Evolutionary conservation across 2,797 vertebrate genomes (phyloP).

Genomic region (Serranus cabrilla): DNA sequence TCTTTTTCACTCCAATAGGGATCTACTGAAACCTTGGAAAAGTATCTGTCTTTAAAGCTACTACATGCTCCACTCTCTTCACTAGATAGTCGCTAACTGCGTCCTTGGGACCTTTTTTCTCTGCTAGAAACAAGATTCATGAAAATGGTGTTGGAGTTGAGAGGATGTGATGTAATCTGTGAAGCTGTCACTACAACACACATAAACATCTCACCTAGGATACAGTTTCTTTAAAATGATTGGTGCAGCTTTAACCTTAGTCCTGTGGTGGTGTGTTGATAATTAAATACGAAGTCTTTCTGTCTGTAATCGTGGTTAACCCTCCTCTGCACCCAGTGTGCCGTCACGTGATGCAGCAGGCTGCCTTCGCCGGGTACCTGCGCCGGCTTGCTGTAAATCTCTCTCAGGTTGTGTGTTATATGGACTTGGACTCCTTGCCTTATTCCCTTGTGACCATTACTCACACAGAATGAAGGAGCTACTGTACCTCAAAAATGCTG

Average conservation of each 20-base stretch:
- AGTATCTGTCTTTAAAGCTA: not conserved
- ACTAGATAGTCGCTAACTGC: not conserved
- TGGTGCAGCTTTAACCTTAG: not conserved
- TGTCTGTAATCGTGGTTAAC: constrained; percentile 5
- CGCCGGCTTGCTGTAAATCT: constrained; percentile 52
- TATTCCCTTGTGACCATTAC: constrained; percentile 54
- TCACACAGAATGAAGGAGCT: constrained; percentile 56
- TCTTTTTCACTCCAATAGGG: not conserved
- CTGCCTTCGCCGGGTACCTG: constrained; percentile 45
- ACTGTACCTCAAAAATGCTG: constrained; percentile 36
- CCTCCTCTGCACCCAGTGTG: constrained; percentile 8
- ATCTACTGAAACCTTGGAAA: not conserved
- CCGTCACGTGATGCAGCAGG: constrained; percentile 2
- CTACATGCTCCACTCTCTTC: not conserved
- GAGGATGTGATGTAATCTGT: not conserved
- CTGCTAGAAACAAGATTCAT: not conserved
- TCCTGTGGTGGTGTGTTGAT: constrained; percentile 8
- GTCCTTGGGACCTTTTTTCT: too few relatives aligned
- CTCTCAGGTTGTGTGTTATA: constrained; percentile 44
- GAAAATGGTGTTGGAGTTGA: not conserved
- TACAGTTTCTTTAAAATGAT: not conserved
- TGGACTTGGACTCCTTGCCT: constrained; percentile 42
- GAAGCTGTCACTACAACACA: not conserved
- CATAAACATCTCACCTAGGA: not conserved
- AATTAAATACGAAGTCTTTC: not conserved